Evolutionary conservation across 2,113 vertebrate genomes (phyloP), one percentile per base, ranked within the genome.

Genomic region (Eurypyga helias): DNA sequence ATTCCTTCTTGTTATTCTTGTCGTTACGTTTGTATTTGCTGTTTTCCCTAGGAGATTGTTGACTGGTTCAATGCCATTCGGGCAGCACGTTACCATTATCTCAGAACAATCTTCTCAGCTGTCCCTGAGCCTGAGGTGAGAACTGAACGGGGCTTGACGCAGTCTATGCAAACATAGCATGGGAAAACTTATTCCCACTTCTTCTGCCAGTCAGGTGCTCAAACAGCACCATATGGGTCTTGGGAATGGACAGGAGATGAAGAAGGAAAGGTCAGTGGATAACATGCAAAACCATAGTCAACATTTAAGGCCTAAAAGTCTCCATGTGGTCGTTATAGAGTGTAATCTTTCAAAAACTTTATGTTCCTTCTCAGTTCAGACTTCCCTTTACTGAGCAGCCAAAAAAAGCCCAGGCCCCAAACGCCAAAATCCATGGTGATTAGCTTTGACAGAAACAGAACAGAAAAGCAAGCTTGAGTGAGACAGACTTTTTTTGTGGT

Each of bases 21-120:
- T 52, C 67, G 61, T 34, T 64, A 24, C 91, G 78, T 51, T 24
- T 77, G 31, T 82, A 29, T 75, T 90, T 89, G 19, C 71, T 94
- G 34, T 93, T 91, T 88, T 88, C 33, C 45, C 7, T 90, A 99
- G 99, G 99, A 99, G 96, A 99, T 99, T 70, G 99, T 99, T 85
- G 98, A 98, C 71, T 99, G 99, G 99, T 99, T 98, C 98, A 99
- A 99, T 41, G 98, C 98, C 36, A 99, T 99, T 60, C 98, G 99
- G 9, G 99, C 98, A 29, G 98, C 98, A 72, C 99, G 99, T 38
- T 98, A 99, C 79, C 97, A 98, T 10, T 99, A 99, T 91, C 98
- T 99, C 83, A 99, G 98, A 97, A 97, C 94, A 1, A 97, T 98
- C 31, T 99, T 99, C 91, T 99, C 99, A 20, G 98, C 97, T 52